phyloP scores from a whole-genome alignment of 2,797 vertebrate genomes.

The Spheniscus humboldti region DNA sequence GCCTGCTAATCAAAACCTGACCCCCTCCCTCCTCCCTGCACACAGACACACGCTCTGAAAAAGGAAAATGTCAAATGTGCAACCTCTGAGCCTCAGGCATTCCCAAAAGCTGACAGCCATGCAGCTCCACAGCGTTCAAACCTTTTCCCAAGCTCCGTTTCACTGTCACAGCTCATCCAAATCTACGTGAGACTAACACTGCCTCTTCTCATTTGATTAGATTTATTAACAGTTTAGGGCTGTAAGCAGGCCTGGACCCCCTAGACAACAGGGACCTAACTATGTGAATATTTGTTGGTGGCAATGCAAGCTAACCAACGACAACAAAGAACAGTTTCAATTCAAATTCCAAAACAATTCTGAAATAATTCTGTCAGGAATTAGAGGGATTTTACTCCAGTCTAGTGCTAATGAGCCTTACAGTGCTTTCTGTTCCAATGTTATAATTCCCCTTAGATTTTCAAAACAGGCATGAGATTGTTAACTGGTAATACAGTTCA shows the following conservation, averaged over 20 bases:
- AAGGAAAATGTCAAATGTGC: neutral
- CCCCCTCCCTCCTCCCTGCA: neutral
- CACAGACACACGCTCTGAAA: fast-evolving
- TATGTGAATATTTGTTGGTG: neutral
- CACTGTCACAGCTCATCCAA: neutral
- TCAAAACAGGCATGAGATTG: neutral
- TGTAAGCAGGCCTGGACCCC: neutral
- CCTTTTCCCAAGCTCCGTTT: neutral
- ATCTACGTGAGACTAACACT: neutral
- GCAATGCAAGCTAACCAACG: neutral
- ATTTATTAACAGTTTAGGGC: neutral
- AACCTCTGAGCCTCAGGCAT: neutral
- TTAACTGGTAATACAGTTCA: neutral
- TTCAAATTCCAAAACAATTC: neutral
- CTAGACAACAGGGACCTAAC: neutral
- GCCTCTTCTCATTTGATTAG: neutral
- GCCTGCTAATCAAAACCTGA: neutral
- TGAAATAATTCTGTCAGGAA: neutral
- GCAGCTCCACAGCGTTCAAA: neutral
- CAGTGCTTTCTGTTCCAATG: neutral
- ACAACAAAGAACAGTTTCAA: neutral
- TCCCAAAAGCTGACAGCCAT: neutral
- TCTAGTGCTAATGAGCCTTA: neutral
- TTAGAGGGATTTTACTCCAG: neutral
- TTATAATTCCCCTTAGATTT: neutral